Percentiles rank a stretch among this genome's conserved stretches.
Evolutionary conservation across 2,113 vertebrate species (phyloP).

Genomic region (Zapornia atra): DNA sequence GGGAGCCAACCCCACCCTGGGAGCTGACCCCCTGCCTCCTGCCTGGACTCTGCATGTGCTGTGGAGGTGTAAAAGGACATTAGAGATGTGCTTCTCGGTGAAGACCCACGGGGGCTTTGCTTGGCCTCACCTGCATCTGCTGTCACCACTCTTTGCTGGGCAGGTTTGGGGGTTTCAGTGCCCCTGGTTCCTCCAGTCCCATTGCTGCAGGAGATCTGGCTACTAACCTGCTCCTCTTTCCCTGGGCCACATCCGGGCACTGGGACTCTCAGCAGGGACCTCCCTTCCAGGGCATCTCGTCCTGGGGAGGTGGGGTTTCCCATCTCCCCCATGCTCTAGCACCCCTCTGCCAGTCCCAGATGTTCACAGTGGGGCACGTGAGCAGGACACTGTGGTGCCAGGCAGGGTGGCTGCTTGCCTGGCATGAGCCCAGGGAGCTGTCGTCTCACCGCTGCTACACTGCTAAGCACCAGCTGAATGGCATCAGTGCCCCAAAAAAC

Average conservation of each 20-base stretch:
- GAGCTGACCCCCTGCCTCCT: background rate
- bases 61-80: background rate
- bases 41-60: rapidly evolving
- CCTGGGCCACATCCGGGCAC: background rate
- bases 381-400: background rate
- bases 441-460: rapidly evolving
- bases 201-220: background rate
- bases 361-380: rapidly evolving
- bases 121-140: rapidly evolving
- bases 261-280: background rate
- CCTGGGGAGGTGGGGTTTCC: rapidly evolving
- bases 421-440: conserved; percentile 49
- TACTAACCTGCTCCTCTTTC: background rate
- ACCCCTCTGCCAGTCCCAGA: background rate
- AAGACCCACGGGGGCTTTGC: background rate
- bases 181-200: background rate
- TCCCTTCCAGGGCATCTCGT: background rate
- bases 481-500: background rate
- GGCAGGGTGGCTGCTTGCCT: background rate
- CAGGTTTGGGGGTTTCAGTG: background rate
- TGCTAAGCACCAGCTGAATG: background rate
- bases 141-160: background rate
- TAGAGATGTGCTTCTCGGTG: background rate
- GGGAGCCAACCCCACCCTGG: rapidly evolving
- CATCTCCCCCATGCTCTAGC: background rate